A percentile compares a stretch with the other conserved stretches of the same genome.
Conservation (phyloP, 2,888 invertebrate species). For the Hypomecis atomaria region DNA sequence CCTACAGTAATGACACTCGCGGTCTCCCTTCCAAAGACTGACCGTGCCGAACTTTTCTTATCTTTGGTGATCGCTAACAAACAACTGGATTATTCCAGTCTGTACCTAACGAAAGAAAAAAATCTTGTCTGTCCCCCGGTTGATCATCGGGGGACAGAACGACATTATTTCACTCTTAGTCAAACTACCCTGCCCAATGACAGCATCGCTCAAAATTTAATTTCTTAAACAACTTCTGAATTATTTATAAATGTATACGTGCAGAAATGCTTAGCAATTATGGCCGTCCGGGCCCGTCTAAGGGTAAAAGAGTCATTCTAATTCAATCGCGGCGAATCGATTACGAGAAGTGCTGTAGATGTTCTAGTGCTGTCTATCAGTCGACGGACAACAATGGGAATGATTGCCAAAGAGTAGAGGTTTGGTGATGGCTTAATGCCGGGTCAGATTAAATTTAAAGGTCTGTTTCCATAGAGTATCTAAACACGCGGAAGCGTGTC, state of each 20-base stretch:
- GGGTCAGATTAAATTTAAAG: slow-evolving; percentile 7
- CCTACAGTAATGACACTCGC: too few relatives aligned
- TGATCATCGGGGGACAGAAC: too few relatives aligned
- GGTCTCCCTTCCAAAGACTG: too few relatives aligned
- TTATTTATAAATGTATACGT: slow-evolving; percentile 40
- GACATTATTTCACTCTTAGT: too few relatives aligned
- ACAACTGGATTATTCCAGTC: too few relatives aligned
- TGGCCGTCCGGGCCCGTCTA: slow-evolving; percentile 41
- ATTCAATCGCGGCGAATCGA: slow-evolving; percentile 51
- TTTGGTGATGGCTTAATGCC: slow-evolving; percentile 14
- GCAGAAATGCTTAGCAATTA: slow-evolving; percentile 56
- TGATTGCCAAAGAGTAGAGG: slow-evolving; percentile 33
- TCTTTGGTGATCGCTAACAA: too few relatives aligned
- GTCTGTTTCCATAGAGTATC: too few relatives aligned
- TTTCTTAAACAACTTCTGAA: slow-evolving; percentile 11
- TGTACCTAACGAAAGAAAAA: too few relatives aligned
- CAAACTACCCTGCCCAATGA: too few relatives aligned
- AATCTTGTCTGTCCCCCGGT: too few relatives aligned
- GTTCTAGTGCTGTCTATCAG: slow-evolving; percentile 49
- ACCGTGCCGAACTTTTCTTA: too few relatives aligned
- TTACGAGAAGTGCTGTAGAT: slow-evolving; percentile 58
- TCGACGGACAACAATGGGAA: slow-evolving; percentile 44
- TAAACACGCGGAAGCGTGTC: too few relatives aligned
- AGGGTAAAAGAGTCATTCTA: slow-evolving; percentile 54
- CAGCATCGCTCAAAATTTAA: not conserved